phyloP scores from a whole-genome alignment of 2,888 invertebrate genomes.

The Mesochorus sp. region DNA sequence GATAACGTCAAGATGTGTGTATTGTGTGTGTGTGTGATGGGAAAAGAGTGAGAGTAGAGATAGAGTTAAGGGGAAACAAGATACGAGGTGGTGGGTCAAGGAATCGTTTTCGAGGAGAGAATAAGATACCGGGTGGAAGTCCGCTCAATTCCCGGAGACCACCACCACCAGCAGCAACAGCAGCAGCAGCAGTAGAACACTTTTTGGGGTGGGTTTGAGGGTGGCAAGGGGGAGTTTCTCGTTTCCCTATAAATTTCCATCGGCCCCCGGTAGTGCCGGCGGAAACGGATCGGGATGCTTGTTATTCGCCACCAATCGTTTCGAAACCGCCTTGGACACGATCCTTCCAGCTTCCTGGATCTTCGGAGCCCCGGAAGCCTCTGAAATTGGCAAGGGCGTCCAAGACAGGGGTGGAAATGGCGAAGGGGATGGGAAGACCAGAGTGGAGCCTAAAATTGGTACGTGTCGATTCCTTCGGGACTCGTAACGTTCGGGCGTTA shows the following conservation, averaged over 20 bases:
- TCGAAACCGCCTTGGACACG: background rate
- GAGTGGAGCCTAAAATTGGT: conserved; percentile 51
- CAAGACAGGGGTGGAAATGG: background rate
- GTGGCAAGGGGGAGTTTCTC: conserved; percentile 50
- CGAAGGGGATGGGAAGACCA: background rate
- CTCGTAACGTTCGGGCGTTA: conserved; percentile 27
- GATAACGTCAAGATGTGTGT: conserved; percentile 28
- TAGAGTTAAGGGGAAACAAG: background rate
- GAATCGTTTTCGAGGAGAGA: background rate
- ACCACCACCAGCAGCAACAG: too few relatives aligned
- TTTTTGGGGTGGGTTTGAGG: background rate
- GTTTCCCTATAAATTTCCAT: conserved; percentile 68
- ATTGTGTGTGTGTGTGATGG: too few relatives aligned
- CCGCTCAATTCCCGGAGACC: too few relatives aligned
- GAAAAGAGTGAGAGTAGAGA: background rate
- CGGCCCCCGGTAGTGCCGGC: conserved; percentile 51
- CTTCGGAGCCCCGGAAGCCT: background rate
- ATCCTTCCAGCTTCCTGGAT: conserved; percentile 9
- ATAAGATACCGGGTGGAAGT: background rate
- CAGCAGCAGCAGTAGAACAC: too few relatives aligned
- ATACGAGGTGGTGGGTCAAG: background rate
- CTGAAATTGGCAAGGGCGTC: background rate
- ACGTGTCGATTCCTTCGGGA: conserved; percentile 53
- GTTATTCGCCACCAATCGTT: conserved; percentile 67
- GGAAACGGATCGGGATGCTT: conserved; percentile 68